Evolutionary conservation across 2,888 invertebrate genomes (phyloP), one percentile per base, ranked within the genome.

Genomic region (Trachelus troglodyta): DNA sequence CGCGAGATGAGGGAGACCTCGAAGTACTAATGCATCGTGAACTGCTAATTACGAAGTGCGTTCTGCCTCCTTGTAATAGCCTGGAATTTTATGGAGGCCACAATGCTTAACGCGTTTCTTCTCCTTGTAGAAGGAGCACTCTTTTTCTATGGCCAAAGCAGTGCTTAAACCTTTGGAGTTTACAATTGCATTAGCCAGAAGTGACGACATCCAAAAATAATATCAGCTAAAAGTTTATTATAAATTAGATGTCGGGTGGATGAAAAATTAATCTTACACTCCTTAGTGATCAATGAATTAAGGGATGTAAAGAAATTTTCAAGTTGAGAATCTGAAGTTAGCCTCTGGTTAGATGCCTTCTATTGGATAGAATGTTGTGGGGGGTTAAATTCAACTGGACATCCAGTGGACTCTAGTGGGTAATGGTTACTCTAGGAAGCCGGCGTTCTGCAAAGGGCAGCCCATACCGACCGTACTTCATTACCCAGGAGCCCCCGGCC

Each of bases 381-480:
- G 40, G 40, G 56, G 56, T 23, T 56, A 56, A 56, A 56, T 56
- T 56, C 9, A 23, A 56, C 23, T 9, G 56, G 56, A 56, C 56
- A 56, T 56, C 56, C 56, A 56, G 56, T 56, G 56, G 56, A 56
- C 56, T 56, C 56, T 15, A 56, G 56, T 56, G 56, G 56, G 56
- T 56, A 56, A 56, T 56, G 56, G 56, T 56, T 56, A 56, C 56
- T 56, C 56, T 56, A 56, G 56, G 56, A 56, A 34, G 71, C 71
- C 71, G 71, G 71, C 71, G 77, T 79, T 74, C 76, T 79, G 73
- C 34, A 75, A 75, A 77, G 79, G 69, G 75, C 73, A 75, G 80
- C 84, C 79, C 84, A 83, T 85, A 87, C 90, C 88, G 89, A 91
- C 91, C 91, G 91, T 91, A 91, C 91, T 91, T 90, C 90, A 91